phyloP scores from a whole-genome alignment of 37 sponge, comb jelly and placozoan genomes.

The Agelas oroides region DNA sequence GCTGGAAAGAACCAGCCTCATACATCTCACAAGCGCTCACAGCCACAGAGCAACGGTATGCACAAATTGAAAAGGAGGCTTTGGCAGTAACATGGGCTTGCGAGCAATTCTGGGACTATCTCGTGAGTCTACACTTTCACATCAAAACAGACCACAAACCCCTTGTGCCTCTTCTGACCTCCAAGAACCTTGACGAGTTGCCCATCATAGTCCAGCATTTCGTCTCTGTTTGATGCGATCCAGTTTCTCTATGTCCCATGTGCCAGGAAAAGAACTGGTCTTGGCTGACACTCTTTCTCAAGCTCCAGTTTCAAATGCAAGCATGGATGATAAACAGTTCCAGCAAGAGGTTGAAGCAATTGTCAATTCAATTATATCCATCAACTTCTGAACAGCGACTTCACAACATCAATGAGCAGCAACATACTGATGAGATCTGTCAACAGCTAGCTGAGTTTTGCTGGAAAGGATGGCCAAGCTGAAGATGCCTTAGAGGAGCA shows the following conservation, averaged over 20 bases:
- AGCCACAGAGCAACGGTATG: conserved; percentile 29
- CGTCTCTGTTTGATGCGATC: conserved; percentile 36
- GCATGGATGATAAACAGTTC: background rate
- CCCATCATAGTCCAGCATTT: conserved; percentile 31
- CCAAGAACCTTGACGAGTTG: conserved; percentile 38
- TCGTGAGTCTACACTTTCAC: conserved; percentile 12
- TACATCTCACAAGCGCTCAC: conserved; percentile 31
- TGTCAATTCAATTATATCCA: background rate
- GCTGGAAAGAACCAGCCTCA: background rate
- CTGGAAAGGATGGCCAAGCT: too few relatives aligned
- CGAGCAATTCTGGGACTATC: conserved; percentile 17
- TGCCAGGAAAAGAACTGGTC: conserved; percentile 31
- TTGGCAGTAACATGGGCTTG: conserved; percentile 47
- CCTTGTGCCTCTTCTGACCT: conserved; percentile 35
- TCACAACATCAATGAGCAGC: too few relatives aligned
- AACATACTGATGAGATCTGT: too few relatives aligned
- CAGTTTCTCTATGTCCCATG: conserved; percentile 33
- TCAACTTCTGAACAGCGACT: conserved; percentile 24
- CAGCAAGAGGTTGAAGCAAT: conserved; percentile 1
- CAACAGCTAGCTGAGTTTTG: too few relatives aligned
- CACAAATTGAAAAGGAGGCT: conserved; percentile 56
- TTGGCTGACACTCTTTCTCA: conserved; percentile 27
- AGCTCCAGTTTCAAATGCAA: conserved; percentile 2
- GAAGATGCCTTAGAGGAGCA: too few relatives aligned
- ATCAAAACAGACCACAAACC: conserved; percentile 61